Percentiles rank a stretch among this genome's conserved stretches.
Evolutionary conservation across 37 sponge, comb jelly and placozoan species (phyloP).

Genomic region (Dysidea cf. avara): DNA sequence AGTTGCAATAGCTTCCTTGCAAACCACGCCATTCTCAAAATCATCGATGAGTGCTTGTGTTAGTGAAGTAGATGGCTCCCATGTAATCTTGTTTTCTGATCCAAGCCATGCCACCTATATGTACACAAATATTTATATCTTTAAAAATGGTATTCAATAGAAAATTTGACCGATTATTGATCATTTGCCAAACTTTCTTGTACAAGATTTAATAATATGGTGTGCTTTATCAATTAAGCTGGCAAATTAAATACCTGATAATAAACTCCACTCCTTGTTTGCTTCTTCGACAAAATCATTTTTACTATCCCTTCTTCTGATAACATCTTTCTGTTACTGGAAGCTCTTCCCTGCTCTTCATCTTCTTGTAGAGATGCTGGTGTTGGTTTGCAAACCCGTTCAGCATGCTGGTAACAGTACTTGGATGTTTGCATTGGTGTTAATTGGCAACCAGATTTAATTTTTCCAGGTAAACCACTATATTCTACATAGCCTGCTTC

Average conservation of each 20-base stretch:
- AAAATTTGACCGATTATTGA: too few relatives aligned
- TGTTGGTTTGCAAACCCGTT: not conserved
- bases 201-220: too few relatives aligned
- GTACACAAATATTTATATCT: too few relatives aligned
- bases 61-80: conserved; percentile 4
- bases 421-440: not conserved
- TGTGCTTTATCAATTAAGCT: too few relatives aligned
- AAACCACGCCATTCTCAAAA: conserved; percentile 17
- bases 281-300: not conserved
- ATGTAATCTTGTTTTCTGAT: not conserved
- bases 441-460: conserved; percentile 13
- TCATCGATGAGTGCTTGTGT: not conserved
- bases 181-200: too few relatives aligned
- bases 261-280: not conserved
- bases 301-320: not conserved
- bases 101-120: too few relatives aligned
- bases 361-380: not conserved
- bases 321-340: too few relatives aligned
- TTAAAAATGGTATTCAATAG: too few relatives aligned
- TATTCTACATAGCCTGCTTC: conserved; percentile 10
- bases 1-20: too few relatives aligned
- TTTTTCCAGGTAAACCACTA: not conserved
- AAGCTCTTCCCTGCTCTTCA: too few relatives aligned
- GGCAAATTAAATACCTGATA: too few relatives aligned
- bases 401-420: not conserved